Conservation (phyloP, 2,888 invertebrate species). For the Aporophyla lueneburgensis region DNA sequence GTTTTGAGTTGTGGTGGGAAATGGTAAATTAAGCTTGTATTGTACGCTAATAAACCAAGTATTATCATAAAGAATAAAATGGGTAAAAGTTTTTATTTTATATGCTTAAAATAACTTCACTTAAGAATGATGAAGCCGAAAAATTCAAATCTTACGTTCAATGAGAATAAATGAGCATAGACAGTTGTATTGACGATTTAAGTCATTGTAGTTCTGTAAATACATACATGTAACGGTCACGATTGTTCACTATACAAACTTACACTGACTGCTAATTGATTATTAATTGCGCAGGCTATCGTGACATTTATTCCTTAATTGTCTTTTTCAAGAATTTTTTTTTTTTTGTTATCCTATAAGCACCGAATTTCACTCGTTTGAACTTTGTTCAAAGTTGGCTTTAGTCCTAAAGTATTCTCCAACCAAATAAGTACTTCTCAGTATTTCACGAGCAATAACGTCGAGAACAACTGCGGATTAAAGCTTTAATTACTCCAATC, state of each 20-base stretch:
- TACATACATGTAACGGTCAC: no score
- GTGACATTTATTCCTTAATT: no score
- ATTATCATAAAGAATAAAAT: neutral
- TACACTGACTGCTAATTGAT: no score
- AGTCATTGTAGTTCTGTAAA: no score
- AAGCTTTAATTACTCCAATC: constrained; percentile 54
- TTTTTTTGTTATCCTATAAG: neutral
- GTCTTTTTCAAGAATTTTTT: neutral
- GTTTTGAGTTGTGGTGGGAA: neutral
- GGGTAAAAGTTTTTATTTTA: no score
- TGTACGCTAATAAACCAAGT: neutral
- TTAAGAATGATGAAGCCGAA: no score
- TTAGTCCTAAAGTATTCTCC: constrained; percentile 10
- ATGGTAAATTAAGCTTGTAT: neutral
- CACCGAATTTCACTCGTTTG: neutral
- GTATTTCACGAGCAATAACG: constrained; percentile 37
- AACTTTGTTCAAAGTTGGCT: constrained; percentile 25
- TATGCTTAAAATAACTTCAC: neutral
- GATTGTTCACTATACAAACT: no score
- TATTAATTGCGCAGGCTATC: no score
- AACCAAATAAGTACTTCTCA: constrained; percentile 30
- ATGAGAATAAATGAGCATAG: no score
- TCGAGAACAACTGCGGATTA: constrained; percentile 40
- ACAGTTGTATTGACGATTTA: no score
- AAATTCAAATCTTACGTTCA: no score